These are phyloP conservation scores for Smutsia temminckii DNA, from an alignment of 2,797 vertebrate genomes.

Conservation along the genomic window DNA sequence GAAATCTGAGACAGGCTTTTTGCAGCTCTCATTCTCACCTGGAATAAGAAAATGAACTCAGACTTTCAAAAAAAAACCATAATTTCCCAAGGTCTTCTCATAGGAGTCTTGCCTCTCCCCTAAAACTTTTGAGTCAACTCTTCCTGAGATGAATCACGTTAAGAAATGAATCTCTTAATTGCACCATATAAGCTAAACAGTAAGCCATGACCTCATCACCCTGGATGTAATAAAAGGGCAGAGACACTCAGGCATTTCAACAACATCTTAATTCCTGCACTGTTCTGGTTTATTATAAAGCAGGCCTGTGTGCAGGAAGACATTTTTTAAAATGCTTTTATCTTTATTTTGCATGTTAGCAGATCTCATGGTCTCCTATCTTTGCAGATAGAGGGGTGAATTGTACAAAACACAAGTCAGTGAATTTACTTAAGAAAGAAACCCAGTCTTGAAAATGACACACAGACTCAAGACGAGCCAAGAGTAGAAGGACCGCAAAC, in stretches of 20 bases:
- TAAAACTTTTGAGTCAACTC: slow-evolving; percentile 73
- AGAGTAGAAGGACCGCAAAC: slow-evolving; percentile 6
- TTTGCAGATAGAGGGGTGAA: slow-evolving; percentile 23
- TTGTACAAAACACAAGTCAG: not conserved
- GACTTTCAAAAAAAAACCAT: slow-evolving; percentile 64
- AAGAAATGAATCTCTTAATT: slow-evolving; percentile 83
- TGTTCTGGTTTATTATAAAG: slow-evolving; percentile 70
- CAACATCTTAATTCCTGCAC: slow-evolving; percentile 70
- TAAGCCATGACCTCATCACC: slow-evolving; percentile 80
- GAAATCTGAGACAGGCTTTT: slow-evolving; percentile 60
- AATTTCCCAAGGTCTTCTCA: slow-evolving; percentile 63
- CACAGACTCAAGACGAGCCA: slow-evolving; percentile 45
- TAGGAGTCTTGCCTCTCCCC: slow-evolving; percentile 50
- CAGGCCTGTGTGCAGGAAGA: slow-evolving; percentile 58
- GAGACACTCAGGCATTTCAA: slow-evolving; percentile 68
- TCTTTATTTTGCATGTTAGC: slow-evolving; percentile 56
- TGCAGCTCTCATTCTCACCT: slow-evolving; percentile 50
- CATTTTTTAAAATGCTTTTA: slow-evolving; percentile 48
- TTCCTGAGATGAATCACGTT: slow-evolving; percentile 75
- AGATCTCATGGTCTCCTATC: slow-evolving; percentile 43
- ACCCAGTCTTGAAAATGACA: not conserved
- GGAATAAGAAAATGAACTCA: slow-evolving; percentile 60
- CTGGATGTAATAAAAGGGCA: slow-evolving; percentile 78
- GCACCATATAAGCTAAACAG: slow-evolving; percentile 78
- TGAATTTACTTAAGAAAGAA: slow-evolving; percentile 45